Evolutionary conservation across 2,797 vertebrate genomes (phyloP).

Genomic region (Scomberomorus guttatus): DNA sequence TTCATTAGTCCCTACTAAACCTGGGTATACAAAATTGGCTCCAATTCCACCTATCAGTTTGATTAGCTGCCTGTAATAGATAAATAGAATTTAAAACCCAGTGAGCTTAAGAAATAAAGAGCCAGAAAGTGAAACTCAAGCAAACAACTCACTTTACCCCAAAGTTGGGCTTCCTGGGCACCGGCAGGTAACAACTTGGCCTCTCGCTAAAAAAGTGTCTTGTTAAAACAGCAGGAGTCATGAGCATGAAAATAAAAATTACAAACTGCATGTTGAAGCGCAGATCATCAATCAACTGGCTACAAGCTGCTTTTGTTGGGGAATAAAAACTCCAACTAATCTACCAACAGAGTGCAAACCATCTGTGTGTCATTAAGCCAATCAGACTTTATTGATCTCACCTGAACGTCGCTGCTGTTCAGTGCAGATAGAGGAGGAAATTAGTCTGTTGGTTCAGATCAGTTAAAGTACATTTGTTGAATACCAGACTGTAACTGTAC

Average conservation of each 20-base stretch:
- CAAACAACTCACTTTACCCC: conserved; percentile 56
- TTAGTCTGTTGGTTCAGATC: neutral
- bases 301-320: neutral
- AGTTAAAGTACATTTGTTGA: neutral
- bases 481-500: neutral
- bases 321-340: conserved; percentile 10
- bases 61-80: neutral
- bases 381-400: conserved; percentile 54
- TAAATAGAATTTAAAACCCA: neutral
- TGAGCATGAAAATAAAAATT: conserved; percentile 4
- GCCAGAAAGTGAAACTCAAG: neutral
- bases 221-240: neutral
- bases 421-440: neutral
- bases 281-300: neutral
- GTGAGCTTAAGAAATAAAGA: neutral
- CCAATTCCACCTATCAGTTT: neutral
- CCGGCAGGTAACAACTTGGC: conserved; percentile 42
- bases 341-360: neutral
- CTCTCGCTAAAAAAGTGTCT: neutral
- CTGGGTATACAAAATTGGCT: no score
- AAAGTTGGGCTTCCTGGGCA: conserved; percentile 42
- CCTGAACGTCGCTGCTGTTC: conserved; percentile 38
- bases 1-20: no score
- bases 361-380: conserved; percentile 13
- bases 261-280: conserved; percentile 17